Evolutionary conservation across 2,113 vertebrate species (phyloP), one percentile per base, ranked within the genome.

Genomic region (Gopherus evgoodei): DNA sequence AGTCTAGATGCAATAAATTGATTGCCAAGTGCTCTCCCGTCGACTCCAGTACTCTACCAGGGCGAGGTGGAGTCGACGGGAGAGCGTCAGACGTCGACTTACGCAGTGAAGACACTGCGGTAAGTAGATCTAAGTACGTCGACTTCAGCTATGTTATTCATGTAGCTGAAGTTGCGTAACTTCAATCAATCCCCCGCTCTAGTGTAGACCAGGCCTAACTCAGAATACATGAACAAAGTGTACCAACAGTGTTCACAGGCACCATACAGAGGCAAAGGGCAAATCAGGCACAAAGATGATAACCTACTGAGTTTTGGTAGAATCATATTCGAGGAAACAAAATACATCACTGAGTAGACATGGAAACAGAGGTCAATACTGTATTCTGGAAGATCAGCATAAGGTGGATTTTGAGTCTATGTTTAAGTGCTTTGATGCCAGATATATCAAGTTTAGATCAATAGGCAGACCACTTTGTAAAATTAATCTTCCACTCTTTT

Each of bases 381-480:
- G 4, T 0, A 6, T 84, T 84, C 12, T 91, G 89, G 65, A 76
- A 76, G 42, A 42, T 90, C 86, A 81, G 91, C 90, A 88, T 91
- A 95, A 96, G 5, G 0, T 1, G 2, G 47, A n/a, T 29, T 2
- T 6, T 65, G 47, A 79, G 91, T n/a, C 75, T 13, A 38, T 1
- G 4, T 44, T 54, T 11, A 83, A 35, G 85, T 17, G 14, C 27
- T 4, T 1, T 72, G 83, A 89, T 35, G 17, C 47, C 81, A 24
- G 80, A 90, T 76, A 65, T 1, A 42, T 84, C n/a, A 50, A 62
- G 81, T 62, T 0, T 0, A 54, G 27, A 84, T 59, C 57, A 81
- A 25, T 44, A 2, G 1, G 1, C 53, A 75, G 52, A 17, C 1
- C 78, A 21, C 0, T 0, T 8, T 13, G 53, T 5, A 50, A 87